These are phyloP conservation scores for Oncorhynchus tshawytscha DNA, from an alignment of 2,113 vertebrate species.

Conservation along the genomic window DNA sequence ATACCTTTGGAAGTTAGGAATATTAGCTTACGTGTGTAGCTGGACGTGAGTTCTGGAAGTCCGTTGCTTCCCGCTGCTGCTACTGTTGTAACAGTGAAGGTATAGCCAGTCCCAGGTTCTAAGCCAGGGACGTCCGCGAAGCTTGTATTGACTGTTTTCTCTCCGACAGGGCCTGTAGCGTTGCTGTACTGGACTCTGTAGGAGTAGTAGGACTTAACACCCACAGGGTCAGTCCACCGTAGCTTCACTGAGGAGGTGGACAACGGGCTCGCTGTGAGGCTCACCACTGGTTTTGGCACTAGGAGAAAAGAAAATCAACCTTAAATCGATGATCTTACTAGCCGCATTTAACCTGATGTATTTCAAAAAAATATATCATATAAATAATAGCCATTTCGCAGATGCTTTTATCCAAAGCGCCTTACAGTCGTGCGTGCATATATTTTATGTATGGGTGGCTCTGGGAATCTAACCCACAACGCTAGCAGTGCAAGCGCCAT, in stretches of 20 bases:
- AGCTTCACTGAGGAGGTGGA: conserved; percentile 40
- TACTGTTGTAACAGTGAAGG: conserved; percentile 31
- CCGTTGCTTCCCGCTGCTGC: conserved; percentile 19
- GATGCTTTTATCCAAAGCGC: no score
- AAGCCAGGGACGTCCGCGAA: not conserved
- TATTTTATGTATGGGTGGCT: no score
- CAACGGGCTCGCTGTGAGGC: conserved; percentile 9
- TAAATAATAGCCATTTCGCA: no score
- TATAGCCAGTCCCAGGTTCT: conserved; percentile 48
- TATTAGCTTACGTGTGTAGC: conserved; percentile 56
- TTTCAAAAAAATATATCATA: no score
- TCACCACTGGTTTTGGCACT: conserved; percentile 60
- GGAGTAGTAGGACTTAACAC: not conserved
- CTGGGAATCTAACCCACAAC: no score
- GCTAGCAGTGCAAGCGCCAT: no score
- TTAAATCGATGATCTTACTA: no score
- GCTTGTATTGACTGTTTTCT: not conserved
- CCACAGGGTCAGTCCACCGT: conserved; percentile 37
- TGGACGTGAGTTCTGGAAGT: not conserved
- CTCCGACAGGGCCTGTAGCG: accelerated
- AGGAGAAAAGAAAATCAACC: not conserved
- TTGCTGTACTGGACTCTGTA: conserved; percentile 33
- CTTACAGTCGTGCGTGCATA: no score
- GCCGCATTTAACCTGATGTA: no score
- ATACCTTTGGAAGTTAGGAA: not conserved